These are phyloP conservation scores for Cyclargus thomasi DNA, from an alignment of 1,140 invertebrate genomes.

Conservation along the genomic window DNA sequence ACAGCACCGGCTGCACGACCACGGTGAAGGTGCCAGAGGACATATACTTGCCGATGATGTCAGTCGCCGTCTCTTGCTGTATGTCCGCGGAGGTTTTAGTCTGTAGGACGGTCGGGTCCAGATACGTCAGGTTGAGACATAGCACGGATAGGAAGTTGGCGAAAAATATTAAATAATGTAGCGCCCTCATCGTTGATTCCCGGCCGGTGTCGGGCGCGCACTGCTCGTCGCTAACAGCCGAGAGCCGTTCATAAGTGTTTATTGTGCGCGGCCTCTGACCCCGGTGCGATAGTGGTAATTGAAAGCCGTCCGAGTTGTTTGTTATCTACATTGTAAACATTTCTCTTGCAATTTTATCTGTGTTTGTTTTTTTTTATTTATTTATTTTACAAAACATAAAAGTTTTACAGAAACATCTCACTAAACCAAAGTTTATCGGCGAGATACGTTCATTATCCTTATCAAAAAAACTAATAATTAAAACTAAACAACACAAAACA, in stretches of 20 bases:
- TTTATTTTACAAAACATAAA: too few species aligned
- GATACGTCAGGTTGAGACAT: conserved; percentile 47
- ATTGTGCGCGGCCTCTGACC: not conserved
- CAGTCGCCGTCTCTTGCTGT: conserved; percentile 41
- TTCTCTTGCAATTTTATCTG: conserved; percentile 3
- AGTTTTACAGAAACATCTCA: too few species aligned
- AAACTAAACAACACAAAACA: too few species aligned
- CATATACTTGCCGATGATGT: conserved; percentile 43
- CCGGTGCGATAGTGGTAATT: not conserved
- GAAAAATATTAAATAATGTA: conserved; percentile 15
- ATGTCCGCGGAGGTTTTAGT: conserved; percentile 39
- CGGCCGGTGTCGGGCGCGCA: not conserved
- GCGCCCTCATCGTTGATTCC: conserved; percentile 20
- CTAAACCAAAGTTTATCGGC: too few species aligned
- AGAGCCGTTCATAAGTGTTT: too few species aligned
- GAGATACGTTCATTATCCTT: too few species aligned
- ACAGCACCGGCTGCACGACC: conserved; percentile 40
- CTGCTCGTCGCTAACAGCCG: conserved; percentile 1
- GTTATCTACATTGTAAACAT: not conserved
- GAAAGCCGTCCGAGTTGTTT: not conserved
- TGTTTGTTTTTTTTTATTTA: too few species aligned
- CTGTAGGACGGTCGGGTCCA: conserved; percentile 57
- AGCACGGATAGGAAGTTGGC: conserved; percentile 22
- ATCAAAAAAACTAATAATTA: too few species aligned
- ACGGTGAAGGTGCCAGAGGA: conserved; percentile 30